These are phyloP conservation scores for Oligia fasciuncula DNA, from an alignment of 2,888 invertebrate species.

Conservation along the genomic window DNA sequence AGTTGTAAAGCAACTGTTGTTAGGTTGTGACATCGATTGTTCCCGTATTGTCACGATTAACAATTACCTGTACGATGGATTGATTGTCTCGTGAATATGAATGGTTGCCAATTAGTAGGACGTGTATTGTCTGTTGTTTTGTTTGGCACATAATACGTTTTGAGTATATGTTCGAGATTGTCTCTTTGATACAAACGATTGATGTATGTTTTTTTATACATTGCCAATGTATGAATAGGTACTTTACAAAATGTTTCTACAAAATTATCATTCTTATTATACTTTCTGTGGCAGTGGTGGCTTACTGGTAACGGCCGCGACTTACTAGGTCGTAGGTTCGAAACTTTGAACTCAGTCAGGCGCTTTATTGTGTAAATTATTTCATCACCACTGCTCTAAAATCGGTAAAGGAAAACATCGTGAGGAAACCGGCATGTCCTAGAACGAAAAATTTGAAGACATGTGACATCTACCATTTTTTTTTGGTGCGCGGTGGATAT, in stretches of 20 bases:
- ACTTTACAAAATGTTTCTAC: neutral
- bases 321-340: too few species aligned
- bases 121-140: slow-evolving; percentile 51
- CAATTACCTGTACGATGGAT: slow-evolving; percentile 48
- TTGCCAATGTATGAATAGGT: neutral
- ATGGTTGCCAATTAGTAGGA: slow-evolving; percentile 58
- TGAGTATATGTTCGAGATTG: neutral
- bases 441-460: too few species aligned
- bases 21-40: slow-evolving; percentile 57
- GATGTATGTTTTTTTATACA: neutral
- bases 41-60: slow-evolving; percentile 64
- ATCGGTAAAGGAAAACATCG: too few species aligned
- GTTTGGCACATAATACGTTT: slow-evolving; percentile 29
- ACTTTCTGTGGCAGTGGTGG: neutral
- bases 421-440: too few species aligned
- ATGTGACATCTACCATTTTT: too few species aligned
- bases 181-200: slow-evolving; percentile 9
- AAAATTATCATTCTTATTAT: neutral
- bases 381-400: too few species aligned
- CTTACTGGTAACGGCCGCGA: too few species aligned
- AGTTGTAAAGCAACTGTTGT: slow-evolving; percentile 67
- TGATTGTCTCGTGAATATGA: slow-evolving; percentile 59
- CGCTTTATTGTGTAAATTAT: too few species aligned
- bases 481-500: too few species aligned
- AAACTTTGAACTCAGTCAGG: too few species aligned